These are phyloP conservation scores for Chiloscyllium punctatum DNA, from an alignment of 2,797 vertebrate species.

Conservation along the genomic window DNA sequence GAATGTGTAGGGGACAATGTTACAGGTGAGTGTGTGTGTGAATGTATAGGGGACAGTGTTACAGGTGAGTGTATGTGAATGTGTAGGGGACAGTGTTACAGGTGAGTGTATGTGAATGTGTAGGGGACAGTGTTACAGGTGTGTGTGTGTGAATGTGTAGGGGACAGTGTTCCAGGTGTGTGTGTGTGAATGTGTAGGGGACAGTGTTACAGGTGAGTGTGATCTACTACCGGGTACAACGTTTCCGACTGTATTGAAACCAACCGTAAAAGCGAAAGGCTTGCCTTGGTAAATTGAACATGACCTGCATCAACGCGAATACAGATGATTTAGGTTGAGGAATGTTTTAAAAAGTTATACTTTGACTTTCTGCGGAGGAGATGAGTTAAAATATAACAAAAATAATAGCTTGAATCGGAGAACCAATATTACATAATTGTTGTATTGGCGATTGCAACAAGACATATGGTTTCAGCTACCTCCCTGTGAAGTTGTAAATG, in stretches of 20 bases:
- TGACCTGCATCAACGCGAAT: neutral
- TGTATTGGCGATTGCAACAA: neutral
- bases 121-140: too few species aligned
- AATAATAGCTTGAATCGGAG: neutral
- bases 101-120: too few species aligned
- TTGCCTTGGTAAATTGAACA: neutral
- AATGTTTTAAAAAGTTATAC: neutral
- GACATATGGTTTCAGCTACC: neutral
- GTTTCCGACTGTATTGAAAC: neutral
- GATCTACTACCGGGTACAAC: neutral
- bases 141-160: too few species aligned
- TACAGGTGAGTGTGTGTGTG: too few species aligned
- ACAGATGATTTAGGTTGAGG: neutral
- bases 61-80: too few species aligned
- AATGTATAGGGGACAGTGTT: too few species aligned
- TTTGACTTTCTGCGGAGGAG: neutral
- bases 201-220: too few species aligned
- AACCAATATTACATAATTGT: neutral
- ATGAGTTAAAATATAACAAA: neutral
- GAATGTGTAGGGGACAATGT: too few species aligned
- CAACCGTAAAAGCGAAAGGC: neutral
- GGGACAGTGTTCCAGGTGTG: too few species aligned
- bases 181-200: too few species aligned
- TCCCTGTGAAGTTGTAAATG: neutral
- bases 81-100: too few species aligned